A percentile compares a stretch with the other conserved stretches of the same genome.
Evolutionary conservation across 1,140 invertebrate genomes (phyloP).

Genomic region (Aricia agestis): DNA sequence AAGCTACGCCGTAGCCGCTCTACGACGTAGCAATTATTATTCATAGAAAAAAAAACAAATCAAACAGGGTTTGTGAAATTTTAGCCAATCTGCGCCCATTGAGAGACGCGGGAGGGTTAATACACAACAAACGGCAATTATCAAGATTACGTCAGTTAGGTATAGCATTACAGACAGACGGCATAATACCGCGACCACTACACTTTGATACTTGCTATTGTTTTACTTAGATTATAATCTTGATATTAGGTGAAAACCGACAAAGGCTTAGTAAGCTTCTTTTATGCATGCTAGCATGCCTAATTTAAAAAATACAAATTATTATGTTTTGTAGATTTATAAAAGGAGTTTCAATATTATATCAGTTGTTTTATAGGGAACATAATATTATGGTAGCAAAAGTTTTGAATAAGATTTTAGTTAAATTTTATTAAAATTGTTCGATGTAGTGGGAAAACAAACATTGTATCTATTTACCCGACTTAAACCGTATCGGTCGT

Average conservation of each 20-base stretch:
- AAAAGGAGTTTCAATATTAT: too few species aligned
- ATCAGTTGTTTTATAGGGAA: too few species aligned
- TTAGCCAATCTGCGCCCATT: slow-evolving; percentile 16
- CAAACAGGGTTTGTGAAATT: not conserved
- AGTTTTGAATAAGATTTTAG: too few species aligned
- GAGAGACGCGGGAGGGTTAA: slow-evolving; percentile 17
- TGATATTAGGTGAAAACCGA: too few species aligned
- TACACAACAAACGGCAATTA: slow-evolving; percentile 42
- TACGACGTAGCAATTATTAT: not conserved
- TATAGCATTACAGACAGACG: slow-evolving; percentile 22
- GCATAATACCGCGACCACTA: slow-evolving; percentile 28
- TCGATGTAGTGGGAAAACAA: not conserved
- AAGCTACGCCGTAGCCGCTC: not conserved
- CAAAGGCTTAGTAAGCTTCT: too few species aligned
- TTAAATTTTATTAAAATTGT: not conserved
- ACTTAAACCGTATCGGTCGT: slow-evolving; percentile 21
- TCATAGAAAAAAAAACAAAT: not conserved
- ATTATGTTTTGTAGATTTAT: too few species aligned
- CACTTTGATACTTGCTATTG: slow-evolving; percentile 8
- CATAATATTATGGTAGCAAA: too few species aligned
- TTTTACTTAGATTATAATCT: not conserved
- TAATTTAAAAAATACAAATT: too few species aligned
- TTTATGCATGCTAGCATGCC: too few species aligned
- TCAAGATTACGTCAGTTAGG: slow-evolving; percentile 51
- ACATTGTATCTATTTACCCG: not conserved